A percentile compares a stretch with the other conserved stretches of the same genome.
Conservation (phyloP, 2,797 vertebrate species). For the Myotis planiceps region DNA sequence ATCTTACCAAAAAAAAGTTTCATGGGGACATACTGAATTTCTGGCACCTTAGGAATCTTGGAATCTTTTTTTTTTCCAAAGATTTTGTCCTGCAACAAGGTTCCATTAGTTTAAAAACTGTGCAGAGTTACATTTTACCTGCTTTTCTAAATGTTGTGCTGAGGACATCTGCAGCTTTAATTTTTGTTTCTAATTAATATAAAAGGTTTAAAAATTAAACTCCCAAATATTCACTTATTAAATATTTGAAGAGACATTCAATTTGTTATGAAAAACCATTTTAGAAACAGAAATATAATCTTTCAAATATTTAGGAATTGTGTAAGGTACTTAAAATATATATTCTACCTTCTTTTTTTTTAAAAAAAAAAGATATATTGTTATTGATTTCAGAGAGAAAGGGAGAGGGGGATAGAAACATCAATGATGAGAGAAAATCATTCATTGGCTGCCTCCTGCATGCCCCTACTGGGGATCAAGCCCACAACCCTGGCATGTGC, state of each 20-base stretch:
- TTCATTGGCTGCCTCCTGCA: too few relatives aligned
- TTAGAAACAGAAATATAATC: not conserved
- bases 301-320: not conserved
- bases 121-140: not conserved
- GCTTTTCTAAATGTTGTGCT: not conserved
- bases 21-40: not conserved
- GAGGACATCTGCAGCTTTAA: not conserved
- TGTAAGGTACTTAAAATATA: not conserved
- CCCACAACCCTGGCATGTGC: too few relatives aligned
- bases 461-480: too few relatives aligned
- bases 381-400: too few relatives aligned
- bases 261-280: not conserved
- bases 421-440: too few relatives aligned
- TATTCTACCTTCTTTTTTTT: not conserved
- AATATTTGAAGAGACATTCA: not conserved
- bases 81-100: not conserved
- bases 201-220: not conserved
- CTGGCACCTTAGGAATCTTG: not conserved
- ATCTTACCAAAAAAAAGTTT: not conserved
- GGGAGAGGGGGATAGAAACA: too few relatives aligned
- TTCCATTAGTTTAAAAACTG: not conserved
- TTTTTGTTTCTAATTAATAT: conserved; percentile 7
- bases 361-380: too few relatives aligned
- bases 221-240: not conserved
- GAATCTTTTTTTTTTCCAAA: not conserved